Evolutionary conservation across 2,888 invertebrate species (phyloP).

Genomic region (Folsomia candida): DNA sequence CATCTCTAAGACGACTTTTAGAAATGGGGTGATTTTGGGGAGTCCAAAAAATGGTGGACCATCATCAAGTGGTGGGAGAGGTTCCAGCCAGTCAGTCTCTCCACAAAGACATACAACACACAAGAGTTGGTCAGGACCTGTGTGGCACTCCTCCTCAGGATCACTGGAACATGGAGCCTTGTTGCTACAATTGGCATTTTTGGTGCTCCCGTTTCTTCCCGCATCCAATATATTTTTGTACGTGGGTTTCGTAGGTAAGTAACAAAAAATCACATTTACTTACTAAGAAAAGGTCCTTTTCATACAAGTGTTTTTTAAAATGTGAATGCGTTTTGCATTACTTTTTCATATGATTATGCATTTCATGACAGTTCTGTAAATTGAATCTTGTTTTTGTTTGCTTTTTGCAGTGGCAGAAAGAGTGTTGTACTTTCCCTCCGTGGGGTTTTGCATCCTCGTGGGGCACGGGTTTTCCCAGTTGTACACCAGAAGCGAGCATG

Average conservation of each 20-base stretch:
- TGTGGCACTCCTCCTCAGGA: not conserved
- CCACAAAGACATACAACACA: constrained; percentile 23
- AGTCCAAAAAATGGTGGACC: constrained; percentile 4
- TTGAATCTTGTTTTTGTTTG: no score
- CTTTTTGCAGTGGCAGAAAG: constrained; percentile 97
- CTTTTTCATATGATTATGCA: no score
- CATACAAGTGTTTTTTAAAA: no score
- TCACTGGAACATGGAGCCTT: constrained; percentile 56
- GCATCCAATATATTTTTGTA: constrained; percentile 95
- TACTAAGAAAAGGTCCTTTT: no score
- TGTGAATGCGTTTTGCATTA: no score
- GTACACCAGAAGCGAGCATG: constrained; percentile 54
- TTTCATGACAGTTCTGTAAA: no score
- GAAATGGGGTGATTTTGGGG: constrained; percentile 13
- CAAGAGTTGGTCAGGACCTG: constrained; percentile 4
- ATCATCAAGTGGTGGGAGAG: constrained; percentile 32
- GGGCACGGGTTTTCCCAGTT: constrained; percentile 68
- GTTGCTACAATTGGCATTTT: constrained; percentile 64
- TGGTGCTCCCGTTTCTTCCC: constrained; percentile 89
- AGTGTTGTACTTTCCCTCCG: constrained; percentile 91
- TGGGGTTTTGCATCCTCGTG: constrained; percentile 86
- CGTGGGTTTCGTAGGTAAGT: constrained; percentile 96
- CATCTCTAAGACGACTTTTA: not conserved
- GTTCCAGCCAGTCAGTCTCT: constrained; percentile 35
- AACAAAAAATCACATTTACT: no score